Conservation (phyloP, 2,888 invertebrate genomes). For the Falcaria lacertinaria region DNA sequence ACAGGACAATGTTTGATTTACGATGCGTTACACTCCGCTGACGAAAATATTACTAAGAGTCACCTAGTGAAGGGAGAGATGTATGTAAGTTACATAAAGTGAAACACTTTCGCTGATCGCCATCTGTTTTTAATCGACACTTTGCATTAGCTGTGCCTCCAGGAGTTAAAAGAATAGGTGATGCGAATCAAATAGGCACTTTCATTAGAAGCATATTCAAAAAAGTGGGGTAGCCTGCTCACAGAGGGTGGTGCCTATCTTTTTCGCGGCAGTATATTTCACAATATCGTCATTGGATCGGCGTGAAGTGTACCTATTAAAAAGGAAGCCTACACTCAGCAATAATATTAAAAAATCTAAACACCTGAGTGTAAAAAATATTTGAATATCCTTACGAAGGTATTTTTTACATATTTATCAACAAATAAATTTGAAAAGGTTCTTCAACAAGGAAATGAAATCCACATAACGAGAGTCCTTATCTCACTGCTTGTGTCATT, state of each 20-base stretch:
- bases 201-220: too few species aligned
- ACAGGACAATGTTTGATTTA: conserved; percentile 60
- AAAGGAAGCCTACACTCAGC: too few species aligned
- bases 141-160: not conserved
- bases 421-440: not conserved
- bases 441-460: not conserved
- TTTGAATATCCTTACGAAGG: too few species aligned
- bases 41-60: conserved; percentile 40
- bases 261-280: too few species aligned
- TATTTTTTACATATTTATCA: not conserved
- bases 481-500: not conserved
- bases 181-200: too few species aligned
- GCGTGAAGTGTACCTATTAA: too few species aligned
- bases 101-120: not conserved
- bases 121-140: not conserved
- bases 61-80: conserved; percentile 10
- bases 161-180: not conserved
- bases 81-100: not conserved
- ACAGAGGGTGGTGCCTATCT: too few species aligned
- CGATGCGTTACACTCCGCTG: conserved; percentile 47
- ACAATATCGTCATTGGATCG: too few species aligned
- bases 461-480: not conserved
- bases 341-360: too few species aligned
- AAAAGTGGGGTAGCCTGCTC: too few species aligned
- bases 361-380: too few species aligned